A percentile compares a stretch with the other conserved stretches of the same genome.
These are phyloP conservation scores for Pleuronectes platessa DNA, from an alignment of 2,113 vertebrate genomes.

Conservation along the genomic window DNA sequence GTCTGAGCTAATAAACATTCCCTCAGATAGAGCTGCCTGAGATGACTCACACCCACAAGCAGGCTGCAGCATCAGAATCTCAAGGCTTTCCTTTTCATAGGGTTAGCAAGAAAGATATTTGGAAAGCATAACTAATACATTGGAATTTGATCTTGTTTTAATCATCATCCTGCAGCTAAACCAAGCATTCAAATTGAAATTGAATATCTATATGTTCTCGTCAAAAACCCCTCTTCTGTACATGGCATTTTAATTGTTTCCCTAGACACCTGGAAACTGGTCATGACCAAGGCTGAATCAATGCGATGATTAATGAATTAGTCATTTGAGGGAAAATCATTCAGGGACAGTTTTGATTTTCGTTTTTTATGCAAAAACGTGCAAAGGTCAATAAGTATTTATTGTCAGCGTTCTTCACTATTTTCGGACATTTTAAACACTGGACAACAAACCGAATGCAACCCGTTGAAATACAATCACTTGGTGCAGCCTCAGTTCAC, in stretches of 20 bases:
- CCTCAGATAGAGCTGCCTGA: conserved; percentile 13
- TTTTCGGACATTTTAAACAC: neutral
- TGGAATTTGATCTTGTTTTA: neutral
- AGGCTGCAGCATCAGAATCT: conserved; percentile 7
- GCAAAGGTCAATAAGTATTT: neutral
- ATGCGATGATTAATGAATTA: neutral
- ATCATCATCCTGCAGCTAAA: neutral
- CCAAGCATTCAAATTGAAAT: neutral
- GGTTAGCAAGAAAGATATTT: conserved; percentile 2
- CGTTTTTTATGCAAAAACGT: too few species aligned
- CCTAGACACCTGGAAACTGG: neutral
- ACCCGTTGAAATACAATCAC: too few species aligned
- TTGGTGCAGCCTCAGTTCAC: too few species aligned
- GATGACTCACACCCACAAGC: conserved; percentile 36
- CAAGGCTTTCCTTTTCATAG: conserved; percentile 9
- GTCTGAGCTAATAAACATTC: neutral
- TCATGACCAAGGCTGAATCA: neutral
- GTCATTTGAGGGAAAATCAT: neutral
- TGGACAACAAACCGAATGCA: neutral
- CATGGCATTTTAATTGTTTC: neutral
- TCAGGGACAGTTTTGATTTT: neutral
- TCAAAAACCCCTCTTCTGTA: neutral
- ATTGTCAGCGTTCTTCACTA: too few species aligned
- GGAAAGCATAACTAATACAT: conserved; percentile 3
- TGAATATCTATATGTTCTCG: neutral